Evolutionary conservation across 2,888 invertebrate genomes (phyloP).

Genomic region (Clepsis dumicolana): DNA sequence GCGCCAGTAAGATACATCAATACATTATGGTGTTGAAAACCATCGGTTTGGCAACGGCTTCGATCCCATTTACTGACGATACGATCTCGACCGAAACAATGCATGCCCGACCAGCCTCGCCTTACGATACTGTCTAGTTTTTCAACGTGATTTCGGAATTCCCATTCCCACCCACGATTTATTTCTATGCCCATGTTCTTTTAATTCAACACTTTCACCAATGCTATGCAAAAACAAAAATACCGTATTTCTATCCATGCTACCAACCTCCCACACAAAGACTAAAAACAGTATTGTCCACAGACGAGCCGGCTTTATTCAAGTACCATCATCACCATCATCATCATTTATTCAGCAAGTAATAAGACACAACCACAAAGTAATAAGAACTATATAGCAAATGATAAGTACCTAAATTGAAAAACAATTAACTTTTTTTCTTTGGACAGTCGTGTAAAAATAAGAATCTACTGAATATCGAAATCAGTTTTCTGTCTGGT

Average conservation of each 20-base stretch:
- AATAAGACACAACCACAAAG: too few species aligned
- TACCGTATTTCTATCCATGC: neutral
- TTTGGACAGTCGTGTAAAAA: too few species aligned
- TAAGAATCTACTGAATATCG: too few species aligned
- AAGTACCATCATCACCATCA: too few species aligned
- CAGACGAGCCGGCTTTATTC: too few species aligned
- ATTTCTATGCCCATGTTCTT: constrained; percentile 4
- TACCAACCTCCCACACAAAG: neutral
- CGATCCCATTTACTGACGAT: constrained; percentile 10
- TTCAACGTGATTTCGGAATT: constrained; percentile 25
- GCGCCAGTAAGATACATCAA: neutral
- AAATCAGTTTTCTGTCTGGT: too few species aligned
- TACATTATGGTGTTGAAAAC: constrained; percentile 23
- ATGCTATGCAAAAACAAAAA: neutral
- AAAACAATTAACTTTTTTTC: too few species aligned
- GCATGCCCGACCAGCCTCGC: constrained; percentile 7
- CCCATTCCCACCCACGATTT: constrained; percentile 29
- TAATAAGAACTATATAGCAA: too few species aligned
- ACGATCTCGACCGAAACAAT: constrained; percentile 1
- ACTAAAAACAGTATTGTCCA: neutral
- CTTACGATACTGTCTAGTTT: neutral
- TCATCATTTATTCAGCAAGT: too few species aligned
- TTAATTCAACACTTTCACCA: neutral
- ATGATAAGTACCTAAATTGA: too few species aligned
- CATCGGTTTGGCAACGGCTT: constrained; percentile 18